phyloP scores from a whole-genome alignment of 1,140 invertebrate genomes.

The Zaprionus gabonicus region DNA sequence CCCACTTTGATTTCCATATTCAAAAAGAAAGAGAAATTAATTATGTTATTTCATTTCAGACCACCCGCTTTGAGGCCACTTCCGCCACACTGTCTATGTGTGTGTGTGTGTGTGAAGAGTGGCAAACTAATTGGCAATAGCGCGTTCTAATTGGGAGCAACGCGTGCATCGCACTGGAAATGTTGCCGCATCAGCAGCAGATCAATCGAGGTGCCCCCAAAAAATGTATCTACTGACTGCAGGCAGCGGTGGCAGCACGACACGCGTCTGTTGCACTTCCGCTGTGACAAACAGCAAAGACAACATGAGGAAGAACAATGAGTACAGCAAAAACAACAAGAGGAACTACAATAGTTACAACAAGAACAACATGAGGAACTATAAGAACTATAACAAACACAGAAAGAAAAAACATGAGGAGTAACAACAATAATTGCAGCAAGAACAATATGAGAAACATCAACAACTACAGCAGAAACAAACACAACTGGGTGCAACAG shows the following conservation, averaged over 20 bases:
- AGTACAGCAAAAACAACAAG: no score
- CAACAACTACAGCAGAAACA: no score
- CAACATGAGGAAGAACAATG: neutral
- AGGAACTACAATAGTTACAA: neutral
- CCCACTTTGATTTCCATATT: conserved; percentile 1
- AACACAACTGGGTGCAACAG: no score
- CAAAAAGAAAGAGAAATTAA: neutral
- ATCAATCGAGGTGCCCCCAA: conserved; percentile 1
- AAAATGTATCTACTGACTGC: neutral
- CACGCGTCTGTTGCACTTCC: conserved; percentile 46
- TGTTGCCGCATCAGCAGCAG: conserved; percentile 5
- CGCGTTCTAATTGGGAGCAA: no score
- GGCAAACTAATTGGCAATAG: neutral
- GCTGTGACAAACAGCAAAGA: conserved; percentile 13
- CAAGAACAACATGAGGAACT: conserved; percentile 12
- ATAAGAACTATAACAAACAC: neutral
- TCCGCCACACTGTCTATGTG: neutral
- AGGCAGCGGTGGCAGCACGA: neutral
- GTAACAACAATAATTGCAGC: conserved; percentile 34
- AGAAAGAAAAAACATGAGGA: neutral
- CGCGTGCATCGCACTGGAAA: neutral
- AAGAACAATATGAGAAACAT: neutral
- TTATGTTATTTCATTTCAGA: neutral
- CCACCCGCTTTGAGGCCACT: neutral
- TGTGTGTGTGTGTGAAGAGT: neutral